Base-by-base conservation (phyloP, 2,888 invertebrate genomes). In the Rhingia rostrata region DNA sequence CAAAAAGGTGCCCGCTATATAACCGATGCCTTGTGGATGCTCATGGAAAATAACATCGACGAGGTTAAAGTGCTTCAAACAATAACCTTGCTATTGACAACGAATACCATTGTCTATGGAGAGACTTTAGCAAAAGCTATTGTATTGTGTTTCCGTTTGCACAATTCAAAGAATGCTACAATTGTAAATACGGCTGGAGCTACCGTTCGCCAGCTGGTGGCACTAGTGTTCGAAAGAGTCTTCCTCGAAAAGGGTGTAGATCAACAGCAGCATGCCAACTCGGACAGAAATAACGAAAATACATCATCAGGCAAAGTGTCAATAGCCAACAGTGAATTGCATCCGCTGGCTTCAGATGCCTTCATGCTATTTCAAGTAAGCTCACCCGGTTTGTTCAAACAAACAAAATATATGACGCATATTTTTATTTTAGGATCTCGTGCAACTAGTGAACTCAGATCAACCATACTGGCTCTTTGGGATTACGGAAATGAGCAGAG, bases 181-280 rank as follows among this genome's bases (percentile, higher is more conserved):
- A 98, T 98, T 51, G 96, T 97, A 61, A 99, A 99, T 91, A 98
- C 99, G 9, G 99, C 99, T 6, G 98, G 99, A 1, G 99, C 99
- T 39, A 99, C 99, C 0, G 98, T 99, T 33, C 93, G 99, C 30
- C 99, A 99, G 90, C 93, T 99, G 35, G 98, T 99, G 30, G 97
- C 97, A 30, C 93, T 98, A 70, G 97, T 97, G 3, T 97, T 97
- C 92, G 98, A 98, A 89, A 93, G 97, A 61, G 97, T 97, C 14
- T 90, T 89, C 69, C 86, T 90, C 56, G 90, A 90, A 37, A 90
- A 89, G 54, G 89, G 89, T 78, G 88, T 89, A 0, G 78, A 89
- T 49, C 83, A 87, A 7, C 87, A 87, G 32, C 87, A 87, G 12
- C 73, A 86, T 32, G 54, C 53, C 9, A 47, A 53, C 22, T 45